Base-by-base conservation (phyloP, 2,797 vertebrate genomes). In the Bradypodion pumilum region DNA sequence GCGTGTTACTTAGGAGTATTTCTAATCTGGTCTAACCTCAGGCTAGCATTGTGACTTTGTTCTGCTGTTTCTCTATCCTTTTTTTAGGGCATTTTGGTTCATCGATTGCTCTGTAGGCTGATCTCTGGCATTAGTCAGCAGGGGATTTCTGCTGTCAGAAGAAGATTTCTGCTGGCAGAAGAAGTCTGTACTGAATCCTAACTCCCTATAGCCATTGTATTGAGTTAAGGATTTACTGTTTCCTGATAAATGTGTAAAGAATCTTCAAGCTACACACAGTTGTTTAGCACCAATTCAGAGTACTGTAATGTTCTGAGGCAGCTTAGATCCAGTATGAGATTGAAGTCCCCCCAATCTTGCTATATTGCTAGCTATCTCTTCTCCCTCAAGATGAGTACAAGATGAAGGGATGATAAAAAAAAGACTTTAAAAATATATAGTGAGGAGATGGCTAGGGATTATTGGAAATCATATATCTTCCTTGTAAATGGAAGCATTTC, bases 391-490 rank as follows among this genome's bases (percentile, higher is more conserved):
- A n/a, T 10, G 27, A 59, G 25, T 46, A 40, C 15, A 76, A 44
- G 77, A 65, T n/a, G 59, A n/a, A 63, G n/a, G n/a, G 27, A 35
- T 25, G 10, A n/a, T n/a, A n/a, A n/a, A 52, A n/a, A 62, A 56
- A 62, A 37, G 7, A 27, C 49, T 21, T 21, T 9, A 35, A 8
- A 69, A 49, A 35, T 15, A n/a, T 16, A 7, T 15, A 7, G 13
- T 49, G 40, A 69, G 10, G 12, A 23, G 56, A 65, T 65, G 59
- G 56, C 25, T 49, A n/a, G 6, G 63, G 40, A 37, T 62, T 62
- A 49, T 49, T 85, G 56, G 27, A 80, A 72, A 80, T 66, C 79
- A 70, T 56, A 63, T 25, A 32, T 70, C 19, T 52, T 85, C 42
- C 68, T 62, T 65, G 7, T 25, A 49, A n/a, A 56, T 70, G 65